Base-by-base conservation (phyloP, 2,113 vertebrate genomes). In the Procapra przewalskii region DNA sequence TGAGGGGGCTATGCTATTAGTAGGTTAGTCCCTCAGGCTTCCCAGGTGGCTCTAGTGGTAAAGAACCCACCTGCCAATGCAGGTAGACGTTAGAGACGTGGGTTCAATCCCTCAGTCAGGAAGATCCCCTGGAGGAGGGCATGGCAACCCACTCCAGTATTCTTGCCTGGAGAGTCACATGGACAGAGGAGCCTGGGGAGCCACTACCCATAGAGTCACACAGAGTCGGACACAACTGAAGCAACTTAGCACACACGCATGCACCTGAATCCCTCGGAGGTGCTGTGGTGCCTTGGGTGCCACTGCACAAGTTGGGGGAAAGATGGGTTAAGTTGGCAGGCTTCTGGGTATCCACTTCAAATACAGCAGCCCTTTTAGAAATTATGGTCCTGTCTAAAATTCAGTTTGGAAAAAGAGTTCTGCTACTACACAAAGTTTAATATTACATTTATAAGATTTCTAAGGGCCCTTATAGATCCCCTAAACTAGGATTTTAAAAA, bases 291-390 rank as follows among this genome's bases (percentile, higher is more conserved):
- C 48, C 55, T 75, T n/a, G 23, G 23, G 45, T 60, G 23, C 64
- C 48, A 62, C 91, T 83, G 27, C 64, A 31, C 75, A 82, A 55
- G 17, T 2, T 84, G 48, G 86, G 33, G n/a, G 48, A 91, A 92
- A 92, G 71, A 36, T 67, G 62, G 93, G n/a, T 60, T 91, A 48
- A 96, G 27, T 83, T 87, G 67, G 55, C 87, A 96, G 92, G 67
- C 21, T n/a, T 57, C 67, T 50, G 10, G 52, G 15, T 89, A 59
- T 29, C 36, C 50, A 93, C 52, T 80, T 93, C 86, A 90, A 93
- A 96, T 9, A 82, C 13, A 95, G 83, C 79, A 90, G 31, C 67
- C 54, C n/a, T 90, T 92, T 93, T 80, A 91, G 64, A 96, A 96
- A 83, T 67, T 43, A 92, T 89, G 52, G 75, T 7, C 36, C 11